Evolutionary conservation across 2,888 invertebrate species (phyloP), one percentile per base, ranked within the genome.

Genomic region (Heliconius sara): DNA sequence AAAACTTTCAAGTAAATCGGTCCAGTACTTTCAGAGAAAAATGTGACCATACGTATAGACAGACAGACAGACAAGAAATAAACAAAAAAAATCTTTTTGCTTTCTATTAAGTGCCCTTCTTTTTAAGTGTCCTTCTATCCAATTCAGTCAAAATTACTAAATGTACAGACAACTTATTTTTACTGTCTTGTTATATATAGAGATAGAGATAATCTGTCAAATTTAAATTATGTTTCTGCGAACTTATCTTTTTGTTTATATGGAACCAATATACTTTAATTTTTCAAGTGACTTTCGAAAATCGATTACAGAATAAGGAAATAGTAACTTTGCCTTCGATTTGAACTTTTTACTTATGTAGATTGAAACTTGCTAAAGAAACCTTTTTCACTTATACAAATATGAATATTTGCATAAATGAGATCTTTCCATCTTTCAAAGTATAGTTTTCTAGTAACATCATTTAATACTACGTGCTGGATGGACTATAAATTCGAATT

Each of bases 311-410:
- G n/a, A 68, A 39, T 43, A 68, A 43, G 68, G n/a, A 68, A 12
- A 39, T 39, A n/a, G n/a, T n/a, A 68, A 43, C n/a, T 68, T n/a
- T 6, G 25, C 68, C 13, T 68, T 68, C 43, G 43, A n/a, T 68
- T 68, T 25, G n/a, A 68, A 43, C 68, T 68, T 68, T n/a, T 43
- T 68, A 68, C 68, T 68, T 68, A 68, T 68, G 68, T 43, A 43
- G 7, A 68, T 68, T 68, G 43, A 43, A 25, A 43, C 68, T 43
- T 43, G 25, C 68, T 43, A 43, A 43, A 16, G 13, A 43, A 68
- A 34, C 68, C 68, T 68, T 43, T 68, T 68, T 25, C 43, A 68
- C 68, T 39, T 68, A 25, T 68, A 68, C 68, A 12, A n/a, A 25
- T n/a, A 43, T 39, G 43, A 25, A 43, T 43, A 68, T 39, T 39